Conservation (phyloP, 2,113 vertebrate species). For the Perca schrenkii region DNA sequence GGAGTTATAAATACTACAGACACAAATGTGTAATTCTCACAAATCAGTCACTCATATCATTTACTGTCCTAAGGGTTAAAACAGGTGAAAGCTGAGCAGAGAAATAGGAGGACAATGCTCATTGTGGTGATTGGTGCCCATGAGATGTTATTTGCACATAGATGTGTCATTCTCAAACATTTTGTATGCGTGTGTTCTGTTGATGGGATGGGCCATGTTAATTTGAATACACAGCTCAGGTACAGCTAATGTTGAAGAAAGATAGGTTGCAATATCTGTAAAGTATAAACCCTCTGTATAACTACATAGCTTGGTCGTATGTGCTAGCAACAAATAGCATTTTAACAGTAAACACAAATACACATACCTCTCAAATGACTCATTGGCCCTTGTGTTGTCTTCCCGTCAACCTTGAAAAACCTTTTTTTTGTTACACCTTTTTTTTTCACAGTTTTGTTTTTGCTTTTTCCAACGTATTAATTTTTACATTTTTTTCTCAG, state of each 20-base stretch:
- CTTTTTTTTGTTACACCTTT: too few relatives aligned
- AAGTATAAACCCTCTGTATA: not conserved
- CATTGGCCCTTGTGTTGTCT: too few relatives aligned
- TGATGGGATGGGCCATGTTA: not conserved
- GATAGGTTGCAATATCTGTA: not conserved
- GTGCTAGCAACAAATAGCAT: not conserved
- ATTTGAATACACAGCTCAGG: not conserved
- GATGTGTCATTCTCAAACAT: not conserved
- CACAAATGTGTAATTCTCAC: not conserved
- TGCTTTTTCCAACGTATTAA: too few relatives aligned
- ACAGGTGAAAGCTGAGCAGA: not conserved
- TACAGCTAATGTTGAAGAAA: not conserved
- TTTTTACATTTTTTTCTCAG: too few relatives aligned
- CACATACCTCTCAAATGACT: not conserved
- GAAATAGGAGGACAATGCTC: not conserved
- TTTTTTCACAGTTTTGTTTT: too few relatives aligned
- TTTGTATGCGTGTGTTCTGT: not conserved
- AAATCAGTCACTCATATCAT: not conserved
- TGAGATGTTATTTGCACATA: not conserved
- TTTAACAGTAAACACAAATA: conserved; percentile 10
- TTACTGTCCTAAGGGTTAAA: not conserved
- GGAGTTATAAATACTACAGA: conserved; percentile 2
- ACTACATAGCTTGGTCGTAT: not conserved
- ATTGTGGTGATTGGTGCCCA: too few relatives aligned
- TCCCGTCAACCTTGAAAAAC: too few relatives aligned